These are phyloP conservation scores for Falco cherrug DNA, from an alignment of 2,797 vertebrate genomes.

Conservation along the genomic window DNA sequence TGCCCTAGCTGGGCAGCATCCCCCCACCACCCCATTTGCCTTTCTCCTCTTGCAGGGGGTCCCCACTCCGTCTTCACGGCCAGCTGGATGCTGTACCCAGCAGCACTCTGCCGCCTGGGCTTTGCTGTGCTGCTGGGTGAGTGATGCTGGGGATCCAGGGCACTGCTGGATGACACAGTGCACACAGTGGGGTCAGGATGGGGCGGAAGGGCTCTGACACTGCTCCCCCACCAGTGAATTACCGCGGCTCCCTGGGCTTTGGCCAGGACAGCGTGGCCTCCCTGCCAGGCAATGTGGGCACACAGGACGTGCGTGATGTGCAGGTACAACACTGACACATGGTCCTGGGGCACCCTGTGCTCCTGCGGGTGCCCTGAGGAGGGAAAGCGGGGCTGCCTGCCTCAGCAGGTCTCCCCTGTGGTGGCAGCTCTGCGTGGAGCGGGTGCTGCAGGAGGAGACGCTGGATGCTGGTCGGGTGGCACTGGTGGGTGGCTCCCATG, in stretches of 20 bases:
- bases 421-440: constrained; percentile 84
- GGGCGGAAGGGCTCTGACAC: background rate
- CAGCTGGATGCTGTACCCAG: constrained; percentile 87
- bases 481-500: constrained; percentile 90
- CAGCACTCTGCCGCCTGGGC: constrained; percentile 87
- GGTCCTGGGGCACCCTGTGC: background rate
- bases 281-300: constrained; percentile 88
- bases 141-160: background rate
- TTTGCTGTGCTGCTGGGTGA: constrained; percentile 90
- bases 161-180: background rate
- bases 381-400: background rate
- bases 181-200: fast-evolving
- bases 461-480: constrained; percentile 83
- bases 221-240: constrained; percentile 84
- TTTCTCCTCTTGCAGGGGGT: constrained; percentile 81
- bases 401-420: background rate
- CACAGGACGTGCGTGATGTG: constrained; percentile 92
- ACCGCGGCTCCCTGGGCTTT: constrained; percentile 92
- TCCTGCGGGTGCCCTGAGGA: fast-evolving
- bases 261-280: constrained; percentile 92
- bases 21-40: background rate
- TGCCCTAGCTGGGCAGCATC: fast-evolving
- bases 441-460: constrained; percentile 78
- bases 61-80: constrained; percentile 88
- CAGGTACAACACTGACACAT: constrained; percentile 76